These are phyloP conservation scores for Agrochola circellaris DNA, from an alignment of 2,888 invertebrate species.

Conservation along the genomic window DNA sequence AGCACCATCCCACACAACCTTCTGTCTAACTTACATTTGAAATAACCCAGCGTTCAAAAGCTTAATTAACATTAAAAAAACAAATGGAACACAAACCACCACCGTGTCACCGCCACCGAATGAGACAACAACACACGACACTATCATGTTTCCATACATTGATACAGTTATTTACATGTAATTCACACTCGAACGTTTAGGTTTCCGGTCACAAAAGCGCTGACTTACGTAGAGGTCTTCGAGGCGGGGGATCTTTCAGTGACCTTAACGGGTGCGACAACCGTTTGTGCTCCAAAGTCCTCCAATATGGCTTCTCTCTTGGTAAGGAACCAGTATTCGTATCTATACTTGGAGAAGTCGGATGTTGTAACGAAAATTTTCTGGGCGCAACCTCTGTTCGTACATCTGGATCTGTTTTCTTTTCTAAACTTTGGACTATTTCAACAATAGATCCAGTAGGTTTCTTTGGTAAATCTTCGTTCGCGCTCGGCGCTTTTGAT, in stretches of 20 bases:
- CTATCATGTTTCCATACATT: slow-evolving; percentile 75
- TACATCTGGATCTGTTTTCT: slow-evolving; percentile 66
- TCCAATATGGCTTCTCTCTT: slow-evolving; percentile 85
- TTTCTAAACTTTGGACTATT: slow-evolving; percentile 78
- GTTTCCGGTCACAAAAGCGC: slow-evolving; percentile 77
- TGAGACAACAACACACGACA: slow-evolving; percentile 71
- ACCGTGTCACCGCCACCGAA: slow-evolving; percentile 69
- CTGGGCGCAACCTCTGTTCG: slow-evolving; percentile 70
- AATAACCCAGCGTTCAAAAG: slow-evolving; percentile 45
- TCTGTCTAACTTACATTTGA: background rate
- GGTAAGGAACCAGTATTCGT: slow-evolving; percentile 82
- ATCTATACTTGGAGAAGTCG: slow-evolving; percentile 71
- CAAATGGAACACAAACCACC: slow-evolving; percentile 59
- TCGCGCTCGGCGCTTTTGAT: slow-evolving; percentile 85
- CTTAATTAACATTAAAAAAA: slow-evolving; percentile 47
- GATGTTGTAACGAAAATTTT: slow-evolving; percentile 83
- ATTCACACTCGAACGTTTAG: slow-evolving; percentile 78
- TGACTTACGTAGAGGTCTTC: slow-evolving; percentile 87
- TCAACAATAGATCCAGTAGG: slow-evolving; percentile 72
- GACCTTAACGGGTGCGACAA: slow-evolving; percentile 86
- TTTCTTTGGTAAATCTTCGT: slow-evolving; percentile 74
- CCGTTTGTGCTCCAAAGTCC: slow-evolving; percentile 87
- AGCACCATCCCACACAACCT: background rate
- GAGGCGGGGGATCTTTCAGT: slow-evolving; percentile 81
- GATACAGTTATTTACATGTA: slow-evolving; percentile 83